These are phyloP conservation scores for Andrena flavipes DNA, from an alignment of 2,888 invertebrate species.

Conservation along the genomic window DNA sequence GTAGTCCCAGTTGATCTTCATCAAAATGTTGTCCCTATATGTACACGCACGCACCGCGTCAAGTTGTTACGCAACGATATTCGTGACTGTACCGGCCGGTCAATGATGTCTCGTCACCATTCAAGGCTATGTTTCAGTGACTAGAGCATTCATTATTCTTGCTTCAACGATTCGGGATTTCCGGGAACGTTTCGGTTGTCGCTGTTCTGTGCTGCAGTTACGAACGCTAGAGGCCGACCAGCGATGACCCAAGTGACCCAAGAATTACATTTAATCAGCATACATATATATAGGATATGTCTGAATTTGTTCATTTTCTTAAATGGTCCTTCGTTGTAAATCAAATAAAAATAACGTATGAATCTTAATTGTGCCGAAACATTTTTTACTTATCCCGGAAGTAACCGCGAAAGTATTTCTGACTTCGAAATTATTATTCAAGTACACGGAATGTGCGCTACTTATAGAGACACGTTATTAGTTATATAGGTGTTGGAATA, in stretches of 20 bases:
- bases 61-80: constrained; percentile 43
- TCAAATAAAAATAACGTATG: no score
- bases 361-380: no score
- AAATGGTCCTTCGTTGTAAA: no score
- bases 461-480: not conserved
- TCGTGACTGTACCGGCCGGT: constrained; percentile 5
- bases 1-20: constrained; percentile 7
- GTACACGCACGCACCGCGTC: not conserved
- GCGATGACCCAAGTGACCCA: not conserved
- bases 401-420: not conserved
- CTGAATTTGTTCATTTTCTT: no score
- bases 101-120: not conserved
- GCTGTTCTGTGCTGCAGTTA: constrained; percentile 13
- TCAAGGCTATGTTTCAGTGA: not conserved
- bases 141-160: not conserved
- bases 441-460: not conserved
- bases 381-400: no score
- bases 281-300: not conserved
- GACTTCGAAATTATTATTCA: not conserved
- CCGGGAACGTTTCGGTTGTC: not conserved
- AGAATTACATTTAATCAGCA: constrained; percentile 3
- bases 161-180: not conserved
- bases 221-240: constrained; percentile 1
- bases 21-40: constrained; percentile 3
- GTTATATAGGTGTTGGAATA: no score